Conservation (phyloP, 2,888 invertebrate species). For the Ernsta delagoae region DNA sequence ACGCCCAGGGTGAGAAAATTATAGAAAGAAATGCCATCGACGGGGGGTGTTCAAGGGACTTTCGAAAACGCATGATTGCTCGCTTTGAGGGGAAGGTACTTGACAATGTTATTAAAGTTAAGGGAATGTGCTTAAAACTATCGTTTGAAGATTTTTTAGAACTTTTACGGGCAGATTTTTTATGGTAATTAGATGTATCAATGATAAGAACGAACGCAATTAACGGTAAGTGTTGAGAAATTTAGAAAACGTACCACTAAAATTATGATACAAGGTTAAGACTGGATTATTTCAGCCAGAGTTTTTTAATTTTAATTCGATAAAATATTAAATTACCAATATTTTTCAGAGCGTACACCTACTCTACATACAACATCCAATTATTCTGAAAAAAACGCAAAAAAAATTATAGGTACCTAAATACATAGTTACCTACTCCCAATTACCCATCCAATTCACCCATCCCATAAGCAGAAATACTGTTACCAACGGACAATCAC, state of each 20-base stretch:
- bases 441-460: conserved; percentile 74
- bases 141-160: conserved; percentile 62
- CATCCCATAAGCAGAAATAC: conserved; percentile 54
- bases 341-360: no score
- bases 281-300: no score
- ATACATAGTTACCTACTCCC: conserved; percentile 32
- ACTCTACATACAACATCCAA: no score
- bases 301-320: no score
- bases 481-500: conserved; percentile 81
- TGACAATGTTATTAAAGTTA: conserved; percentile 76
- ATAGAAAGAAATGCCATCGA: conserved; percentile 52
- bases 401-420: no score
- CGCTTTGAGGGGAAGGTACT: conserved; percentile 52
- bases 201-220: no score
- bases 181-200: no score
- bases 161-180: background rate
- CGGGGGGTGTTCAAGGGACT: conserved; percentile 57
- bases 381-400: no score
- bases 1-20: conserved; percentile 64
- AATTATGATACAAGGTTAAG: no score
- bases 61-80: conserved; percentile 64
- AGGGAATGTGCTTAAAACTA: conserved; percentile 80
- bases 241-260: no score
- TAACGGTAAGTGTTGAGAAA: no score
- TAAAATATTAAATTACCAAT: no score